Evolutionary conservation across 2,797 vertebrate species (phyloP), one percentile per base, ranked within the genome.

Genomic region (Myripristis jacobus): DNA sequence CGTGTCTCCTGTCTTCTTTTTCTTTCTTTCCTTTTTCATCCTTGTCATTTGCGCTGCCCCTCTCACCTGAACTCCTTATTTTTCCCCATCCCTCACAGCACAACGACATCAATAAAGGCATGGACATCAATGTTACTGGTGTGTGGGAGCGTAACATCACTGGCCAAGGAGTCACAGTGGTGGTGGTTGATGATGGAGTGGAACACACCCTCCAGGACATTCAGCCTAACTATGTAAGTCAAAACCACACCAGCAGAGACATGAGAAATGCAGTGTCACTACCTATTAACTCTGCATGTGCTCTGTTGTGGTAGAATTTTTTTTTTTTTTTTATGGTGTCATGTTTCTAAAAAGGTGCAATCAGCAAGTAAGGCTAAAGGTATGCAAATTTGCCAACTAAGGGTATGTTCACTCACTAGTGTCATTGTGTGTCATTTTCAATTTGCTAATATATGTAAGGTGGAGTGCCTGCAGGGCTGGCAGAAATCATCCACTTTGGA

Each of bases 131-230:
- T 0, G 95, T 99, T 86, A 98, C 97, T 0, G 97, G 96, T 0
- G 94, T 99, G n/a, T 99, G 98, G 98, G 98, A 98, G 82, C 92
- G 73, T 48, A 97, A 98, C 27, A 95, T 99, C 79, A 99, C 98
- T 0, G 98, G 98, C 7, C 89, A 1, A 0, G 97, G 97, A 0
- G 96, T 99, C 84, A 99, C 97, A 0, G 97, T 99, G 77, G 98
- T 98, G 51, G 98, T 99, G 4, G 96, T 99, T 19, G 98, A 99
- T 0, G 98, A 99, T 0, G 98, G 98, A 0, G 94, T 99, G 67
- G 94, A 99, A 55, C 96, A 99, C 93, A 97, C 95, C 3, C 84
- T 96, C 78, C 89, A 91, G 77, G 98, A 99, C 85, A 97, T 99
- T 59, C 94, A 97, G 74, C 94, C 95, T 21, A 99, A 99, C 82